Percentiles rank a stretch among this genome's conserved stretches.
Evolutionary conservation across 35 echinoderm and acorn worm species (phyloP).

Genomic region (Apostichopus parvimensis): DNA sequence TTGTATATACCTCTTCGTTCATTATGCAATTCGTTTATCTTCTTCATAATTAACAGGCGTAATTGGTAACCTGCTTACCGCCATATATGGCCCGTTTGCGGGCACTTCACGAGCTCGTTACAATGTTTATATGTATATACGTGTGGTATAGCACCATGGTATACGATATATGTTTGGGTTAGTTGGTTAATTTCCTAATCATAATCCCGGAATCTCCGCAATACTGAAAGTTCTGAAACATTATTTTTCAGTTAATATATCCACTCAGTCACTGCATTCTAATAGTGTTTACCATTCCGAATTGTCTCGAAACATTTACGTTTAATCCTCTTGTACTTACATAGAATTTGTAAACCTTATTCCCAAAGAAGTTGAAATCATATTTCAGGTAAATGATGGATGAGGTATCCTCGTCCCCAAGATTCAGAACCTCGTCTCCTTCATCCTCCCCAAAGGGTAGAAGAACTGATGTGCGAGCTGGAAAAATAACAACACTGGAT

Average conservation of each 20-base stretch:
- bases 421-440: background rate
- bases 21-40: background rate
- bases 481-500: background rate
- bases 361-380: conserved; percentile 1
- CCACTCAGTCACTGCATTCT: no score
- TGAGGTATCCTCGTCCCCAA: background rate
- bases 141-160: no score
- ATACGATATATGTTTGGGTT: no score
- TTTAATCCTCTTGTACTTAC: background rate
- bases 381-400: background rate
- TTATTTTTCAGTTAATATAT: background rate
- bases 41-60: no score
- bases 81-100: no score
- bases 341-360: background rate
- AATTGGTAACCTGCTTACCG: no score
- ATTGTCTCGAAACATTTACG: background rate
- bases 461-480: conserved; percentile 26
- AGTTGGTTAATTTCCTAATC: no score
- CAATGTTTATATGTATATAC: no score
- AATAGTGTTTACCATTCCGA: no score
- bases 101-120: no score
- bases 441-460: conserved; percentile 8
- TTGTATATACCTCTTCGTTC: no score
- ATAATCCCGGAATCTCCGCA: no score
- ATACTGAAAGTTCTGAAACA: background rate